phyloP scores from a whole-genome alignment of 1,140 invertebrate genomes.

The Drosophila lowei region DNA sequence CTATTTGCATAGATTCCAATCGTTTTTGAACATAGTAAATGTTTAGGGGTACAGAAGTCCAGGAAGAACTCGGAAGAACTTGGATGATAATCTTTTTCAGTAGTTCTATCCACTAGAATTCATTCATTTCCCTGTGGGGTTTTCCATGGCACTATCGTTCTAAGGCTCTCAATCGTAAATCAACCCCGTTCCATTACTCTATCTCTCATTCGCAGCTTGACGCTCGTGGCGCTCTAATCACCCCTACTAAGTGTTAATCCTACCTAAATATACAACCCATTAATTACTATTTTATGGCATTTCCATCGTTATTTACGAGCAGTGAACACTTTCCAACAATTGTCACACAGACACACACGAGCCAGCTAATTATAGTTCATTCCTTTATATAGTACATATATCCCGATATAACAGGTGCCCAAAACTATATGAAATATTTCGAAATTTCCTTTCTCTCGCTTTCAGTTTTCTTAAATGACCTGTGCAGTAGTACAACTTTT shows the following conservation, averaged over 20 bases:
- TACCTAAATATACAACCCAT: conserved; percentile 16
- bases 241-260: conserved; percentile 41
- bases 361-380: conserved; percentile 25
- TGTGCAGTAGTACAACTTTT: conserved; percentile 22
- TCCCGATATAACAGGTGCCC: not conserved
- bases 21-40: no score
- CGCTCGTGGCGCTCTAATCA: conserved; percentile 59
- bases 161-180: conserved; percentile 33
- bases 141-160: not conserved
- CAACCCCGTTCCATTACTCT: conserved; percentile 17
- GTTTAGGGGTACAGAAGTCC: no score
- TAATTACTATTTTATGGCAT: conserved; percentile 23
- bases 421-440: conserved; percentile 29
- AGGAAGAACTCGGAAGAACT: no score
- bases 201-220: conserved; percentile 21
- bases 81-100: not conserved
- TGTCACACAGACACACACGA: conserved; percentile 3
- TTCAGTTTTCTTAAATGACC: conserved; percentile 24
- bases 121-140: not conserved
- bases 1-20: no score
- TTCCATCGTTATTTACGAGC: conserved; percentile 26
- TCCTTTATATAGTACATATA: conserved; percentile 8
- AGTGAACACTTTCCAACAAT: conserved; percentile 1
- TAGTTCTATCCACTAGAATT: not conserved
- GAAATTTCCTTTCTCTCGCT: conserved; percentile 19